Base-by-base conservation (phyloP, 1,140 invertebrate species). In the Idris sp. region DNA sequence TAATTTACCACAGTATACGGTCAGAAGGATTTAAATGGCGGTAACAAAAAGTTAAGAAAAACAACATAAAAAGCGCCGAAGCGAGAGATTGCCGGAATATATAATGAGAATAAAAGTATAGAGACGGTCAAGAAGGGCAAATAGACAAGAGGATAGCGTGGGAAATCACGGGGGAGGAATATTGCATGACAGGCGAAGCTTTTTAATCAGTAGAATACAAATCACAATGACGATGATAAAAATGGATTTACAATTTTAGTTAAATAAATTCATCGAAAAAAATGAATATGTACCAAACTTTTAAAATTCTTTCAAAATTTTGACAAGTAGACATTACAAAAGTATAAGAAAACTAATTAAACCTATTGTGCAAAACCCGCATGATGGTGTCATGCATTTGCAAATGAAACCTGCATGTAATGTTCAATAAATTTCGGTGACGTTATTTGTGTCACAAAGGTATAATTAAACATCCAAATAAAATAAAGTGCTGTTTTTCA, bases 1-100 rank as follows among this genome's bases (percentile, higher is more conserved):
- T 44, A 68, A 56, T 68, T 68, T 54, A 67, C n/a, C n/a, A n/a
- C 49, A 41, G 41, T 43, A 15, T 18, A 26, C 28, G 46, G 51
- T 41, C 43, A 11, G 26, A 53, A 64, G 36, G 59, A 64, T 43
- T 51, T 64, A 64, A 64, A 53, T 51, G 46, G 46, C 15, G 46
- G 46, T 41, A 51, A 41, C 36, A 31, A 26, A 16, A 15, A 28
- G 46, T n/a, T 38, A 64, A 64, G 36, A 51, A 33, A 41, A 59
- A 11, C 11, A 25, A 56, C 3, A 25, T 16, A 48, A 61, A 61
- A 61, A 33, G 6, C 10, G 31, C 9, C 28, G 28, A 2, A n/a
- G 28, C 9, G 28, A n/a, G n/a, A n/a, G 19, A 22, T 22, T 9
- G 41, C 15, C 31, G 31, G 46, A 36, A 51, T 51, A 51, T 36